Evolutionary conservation across 2,113 vertebrate genomes (phyloP).

Genomic region (Lophura nycthemera): DNA sequence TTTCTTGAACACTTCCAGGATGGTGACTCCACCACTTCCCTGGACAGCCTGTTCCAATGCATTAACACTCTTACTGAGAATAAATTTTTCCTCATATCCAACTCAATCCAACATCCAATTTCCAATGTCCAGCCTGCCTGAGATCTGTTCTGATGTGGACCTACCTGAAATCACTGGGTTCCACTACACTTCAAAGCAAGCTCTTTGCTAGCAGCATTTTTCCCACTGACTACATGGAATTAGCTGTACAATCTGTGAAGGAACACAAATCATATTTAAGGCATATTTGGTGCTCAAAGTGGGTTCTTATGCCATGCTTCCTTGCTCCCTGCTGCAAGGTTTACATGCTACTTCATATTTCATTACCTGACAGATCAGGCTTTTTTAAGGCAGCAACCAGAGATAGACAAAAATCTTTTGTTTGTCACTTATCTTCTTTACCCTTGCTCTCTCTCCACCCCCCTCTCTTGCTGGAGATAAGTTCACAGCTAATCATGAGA

Average conservation of each 20-base stretch:
- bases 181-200: background rate
- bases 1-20: too few relatives aligned
- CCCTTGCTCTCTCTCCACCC: conserved; percentile 14
- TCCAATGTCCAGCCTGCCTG: background rate
- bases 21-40: too few relatives aligned
- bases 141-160: background rate
- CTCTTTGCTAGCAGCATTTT: background rate
- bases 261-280: background rate
- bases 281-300: background rate
- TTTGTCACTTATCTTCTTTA: conserved; percentile 18
- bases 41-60: too few relatives aligned
- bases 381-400: conserved; percentile 3
- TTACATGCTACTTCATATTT: background rate
- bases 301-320: background rate
- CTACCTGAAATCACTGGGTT: background rate
- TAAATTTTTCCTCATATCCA: too few relatives aligned
- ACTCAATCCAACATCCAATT: too few relatives aligned
- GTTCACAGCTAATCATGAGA: conserved; percentile 48
- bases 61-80: too few relatives aligned
- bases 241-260: background rate
- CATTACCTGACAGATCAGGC: background rate
- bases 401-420: conserved; percentile 60
- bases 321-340: background rate
- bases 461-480: conserved; percentile 54
- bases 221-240: background rate